phyloP scores from a whole-genome alignment of 2,797 vertebrate genomes.

The Lacerta agilis region DNA sequence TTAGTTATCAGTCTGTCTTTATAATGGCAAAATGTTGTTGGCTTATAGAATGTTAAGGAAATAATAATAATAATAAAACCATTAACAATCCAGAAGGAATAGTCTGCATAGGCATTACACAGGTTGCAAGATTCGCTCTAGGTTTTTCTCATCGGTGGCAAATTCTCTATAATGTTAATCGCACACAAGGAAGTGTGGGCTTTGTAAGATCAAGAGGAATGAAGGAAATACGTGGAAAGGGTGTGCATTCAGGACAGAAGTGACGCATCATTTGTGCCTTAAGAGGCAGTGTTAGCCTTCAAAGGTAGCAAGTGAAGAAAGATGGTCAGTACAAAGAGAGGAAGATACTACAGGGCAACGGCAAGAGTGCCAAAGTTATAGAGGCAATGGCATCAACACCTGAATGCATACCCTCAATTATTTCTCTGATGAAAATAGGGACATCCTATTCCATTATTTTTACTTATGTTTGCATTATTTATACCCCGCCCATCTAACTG shows the following conservation, averaged over 20 bases:
- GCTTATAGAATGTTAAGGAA: neutral
- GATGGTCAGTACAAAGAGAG: neutral
- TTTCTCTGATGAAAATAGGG: too few species aligned
- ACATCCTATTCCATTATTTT: too few species aligned
- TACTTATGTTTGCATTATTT: too few species aligned
- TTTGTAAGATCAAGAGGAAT: neutral
- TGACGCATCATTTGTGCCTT: neutral
- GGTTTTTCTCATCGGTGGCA: neutral
- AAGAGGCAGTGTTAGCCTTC: neutral
- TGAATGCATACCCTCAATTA: too few species aligned
- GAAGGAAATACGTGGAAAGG: neutral
- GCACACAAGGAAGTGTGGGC: neutral
- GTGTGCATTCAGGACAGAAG: neutral
- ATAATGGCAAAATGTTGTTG: neutral
- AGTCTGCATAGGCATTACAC: neutral
- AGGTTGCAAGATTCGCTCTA: neutral
- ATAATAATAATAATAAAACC: fast-evolving
- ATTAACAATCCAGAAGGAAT: neutral
- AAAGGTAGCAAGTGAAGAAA: neutral
- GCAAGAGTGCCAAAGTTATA: neutral
- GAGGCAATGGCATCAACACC: neutral
- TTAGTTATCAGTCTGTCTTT: slow-evolving; percentile 2
- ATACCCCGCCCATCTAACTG: too few species aligned
- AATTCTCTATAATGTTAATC: neutral
- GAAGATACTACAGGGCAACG: too few species aligned